Evolutionary conservation across 2,888 invertebrate species (phyloP).

Genomic region (Melieria picta): DNA sequence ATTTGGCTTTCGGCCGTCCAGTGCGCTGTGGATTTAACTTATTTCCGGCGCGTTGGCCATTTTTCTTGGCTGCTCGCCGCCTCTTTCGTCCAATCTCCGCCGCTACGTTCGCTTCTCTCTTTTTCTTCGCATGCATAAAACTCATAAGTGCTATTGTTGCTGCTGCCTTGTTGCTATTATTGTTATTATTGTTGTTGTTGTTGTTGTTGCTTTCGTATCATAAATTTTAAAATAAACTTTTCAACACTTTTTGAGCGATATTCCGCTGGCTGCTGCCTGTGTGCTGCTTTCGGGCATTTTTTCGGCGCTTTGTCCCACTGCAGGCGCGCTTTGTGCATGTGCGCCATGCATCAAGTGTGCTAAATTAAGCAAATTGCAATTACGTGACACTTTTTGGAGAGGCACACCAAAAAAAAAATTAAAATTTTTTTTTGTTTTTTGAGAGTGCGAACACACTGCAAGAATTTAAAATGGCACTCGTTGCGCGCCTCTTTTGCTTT

Average conservation of each 20-base stretch:
- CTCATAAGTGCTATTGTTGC: conserved; percentile 4
- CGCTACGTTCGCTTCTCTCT: not conserved
- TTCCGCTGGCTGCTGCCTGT: not conserved
- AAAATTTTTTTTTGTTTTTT: not conserved
- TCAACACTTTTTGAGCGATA: conserved; percentile 22
- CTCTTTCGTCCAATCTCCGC: not conserved
- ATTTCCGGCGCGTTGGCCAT: conserved; percentile 1
- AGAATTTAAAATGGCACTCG: too few relatives aligned
- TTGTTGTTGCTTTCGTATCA: conserved; percentile 16
- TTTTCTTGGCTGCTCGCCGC: not conserved
- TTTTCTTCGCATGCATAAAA: too few relatives aligned
- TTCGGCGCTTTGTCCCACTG: not conserved
- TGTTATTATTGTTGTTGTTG: not conserved
- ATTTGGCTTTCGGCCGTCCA: too few relatives aligned
- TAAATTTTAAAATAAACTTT: conserved; percentile 30
- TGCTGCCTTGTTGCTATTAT: conserved; percentile 2
- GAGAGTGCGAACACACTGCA: too few relatives aligned
- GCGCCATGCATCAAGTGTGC: conserved; percentile 11
- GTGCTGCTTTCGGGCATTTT: not conserved
- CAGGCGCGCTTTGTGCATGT: not conserved
- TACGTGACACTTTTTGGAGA: conserved; percentile 41
- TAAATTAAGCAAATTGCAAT: conserved; percentile 49
- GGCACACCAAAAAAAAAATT: conserved; percentile 25
- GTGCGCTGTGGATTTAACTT: conserved; percentile 15
- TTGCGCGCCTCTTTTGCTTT: too few relatives aligned